Evolutionary conservation across 2,888 invertebrate genomes (phyloP).

Genomic region (Balanococcus diminutus): DNA sequence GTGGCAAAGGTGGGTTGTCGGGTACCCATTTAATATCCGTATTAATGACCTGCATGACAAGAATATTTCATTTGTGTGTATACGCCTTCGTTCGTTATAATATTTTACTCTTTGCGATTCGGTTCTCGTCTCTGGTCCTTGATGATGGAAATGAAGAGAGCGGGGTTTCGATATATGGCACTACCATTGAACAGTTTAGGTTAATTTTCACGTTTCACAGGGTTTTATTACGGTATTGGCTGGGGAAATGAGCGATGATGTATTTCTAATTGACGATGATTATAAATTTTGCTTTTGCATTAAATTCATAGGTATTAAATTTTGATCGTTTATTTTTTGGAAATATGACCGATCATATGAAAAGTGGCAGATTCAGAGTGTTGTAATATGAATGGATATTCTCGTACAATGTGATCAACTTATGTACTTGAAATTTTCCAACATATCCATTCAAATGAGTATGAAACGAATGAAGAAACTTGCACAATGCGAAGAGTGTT

Average conservation of each 20-base stretch:
- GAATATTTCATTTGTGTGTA: constrained; percentile 30
- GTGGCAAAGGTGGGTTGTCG: neutral
- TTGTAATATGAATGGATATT: too few relatives aligned
- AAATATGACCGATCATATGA: too few relatives aligned
- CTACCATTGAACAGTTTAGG: constrained; percentile 29
- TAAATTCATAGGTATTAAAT: too few relatives aligned
- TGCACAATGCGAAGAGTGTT: too few relatives aligned
- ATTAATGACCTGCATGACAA: constrained; percentile 42
- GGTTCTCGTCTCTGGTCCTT: neutral
- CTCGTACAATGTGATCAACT: too few relatives aligned
- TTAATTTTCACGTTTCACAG: constrained; percentile 29
- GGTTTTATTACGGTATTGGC: constrained; percentile 1
- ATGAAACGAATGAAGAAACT: too few relatives aligned
- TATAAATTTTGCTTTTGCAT: neutral
- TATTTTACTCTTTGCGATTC: neutral
- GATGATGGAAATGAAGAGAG: neutral
- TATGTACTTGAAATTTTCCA: too few relatives aligned
- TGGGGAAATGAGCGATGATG: neutral
- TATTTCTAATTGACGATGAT: neutral
- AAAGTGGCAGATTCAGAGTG: too few relatives aligned
- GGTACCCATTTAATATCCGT: constrained; percentile 40
- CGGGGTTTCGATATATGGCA: neutral
- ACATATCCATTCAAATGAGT: too few relatives aligned
- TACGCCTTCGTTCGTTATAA: neutral
- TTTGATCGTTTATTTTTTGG: neutral